Base-by-base conservation (phyloP, 2,888 invertebrate genomes). In the Lasioglossum figueresi region DNA sequence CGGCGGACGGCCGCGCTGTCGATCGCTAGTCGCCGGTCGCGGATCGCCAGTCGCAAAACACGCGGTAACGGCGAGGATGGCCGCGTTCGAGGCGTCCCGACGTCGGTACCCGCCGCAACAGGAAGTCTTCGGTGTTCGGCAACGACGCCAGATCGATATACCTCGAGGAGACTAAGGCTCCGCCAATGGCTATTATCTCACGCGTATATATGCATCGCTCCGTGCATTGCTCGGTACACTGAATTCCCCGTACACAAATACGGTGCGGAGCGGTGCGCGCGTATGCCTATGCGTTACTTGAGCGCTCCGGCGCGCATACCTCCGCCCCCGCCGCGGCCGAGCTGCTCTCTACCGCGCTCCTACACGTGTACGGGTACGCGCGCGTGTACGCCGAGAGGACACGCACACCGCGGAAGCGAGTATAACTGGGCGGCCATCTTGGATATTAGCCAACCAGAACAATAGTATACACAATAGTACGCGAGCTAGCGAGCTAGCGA, bases 391-490 rank as follows among this genome's bases (percentile, higher is more conserved):
- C 77, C 83, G 86, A 79, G 88, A 87, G 84, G 84, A 85, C 84
- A 87, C 90, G 85, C 87, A 83, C 80, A 86, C 83, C 82, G 88
- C 85, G 78, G 86, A 82, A 84, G 85, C 88, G 92, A 88, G 91
- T 93, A 93, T 93, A 94, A 94, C 94, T 91, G 92, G 92, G 83
- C 94, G 92, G 94, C 94, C 94, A 95, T 94, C 92, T 94, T 95
- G 94, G 94, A 94, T 94, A 95, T 94, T 94, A 94, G 94, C 94
- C 94, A 94, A 94, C 92, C 94, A 93, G 94, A 94, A 94, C 94
- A 94, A 95, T 95, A 93, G 93, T 93, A 93, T 93, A 93, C 93
- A 94, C 93, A 93, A 94, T 93, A 93, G 94, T 93, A 92, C 90
- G 92, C 90, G 93, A 93, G 93, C 92, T 92, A 90, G 92, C 88